Evolutionary conservation across 1,140 invertebrate genomes (phyloP).

Genomic region (Lamellibrachia luymesi): DNA sequence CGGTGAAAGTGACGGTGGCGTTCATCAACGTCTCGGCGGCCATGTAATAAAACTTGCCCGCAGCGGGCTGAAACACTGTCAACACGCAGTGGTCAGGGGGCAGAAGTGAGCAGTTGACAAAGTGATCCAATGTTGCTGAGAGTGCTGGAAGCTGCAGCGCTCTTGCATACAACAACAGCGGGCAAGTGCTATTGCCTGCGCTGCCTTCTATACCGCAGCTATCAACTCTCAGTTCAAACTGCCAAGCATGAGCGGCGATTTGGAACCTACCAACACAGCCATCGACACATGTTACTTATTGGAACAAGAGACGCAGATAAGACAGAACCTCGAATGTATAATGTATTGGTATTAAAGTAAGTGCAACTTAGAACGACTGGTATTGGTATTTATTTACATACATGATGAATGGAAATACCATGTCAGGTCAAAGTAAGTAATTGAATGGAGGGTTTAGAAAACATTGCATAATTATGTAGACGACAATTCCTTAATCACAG

Average conservation of each 20-base stretch:
- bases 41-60: background rate
- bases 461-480: too few species aligned
- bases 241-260: background rate
- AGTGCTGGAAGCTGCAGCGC: background rate
- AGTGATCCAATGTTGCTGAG: background rate
- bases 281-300: background rate
- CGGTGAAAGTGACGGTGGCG: background rate
- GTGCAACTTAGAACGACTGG: too few species aligned
- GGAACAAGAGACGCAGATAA: background rate
- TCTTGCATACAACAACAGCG: background rate
- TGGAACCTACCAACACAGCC: background rate
- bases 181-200: background rate
- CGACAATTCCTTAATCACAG: too few species aligned
- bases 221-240: background rate
- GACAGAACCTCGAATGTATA: too few species aligned
- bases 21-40: background rate
- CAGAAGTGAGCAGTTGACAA: background rate
- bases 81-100: background rate
- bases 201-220: background rate
- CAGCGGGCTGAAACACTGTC: background rate
- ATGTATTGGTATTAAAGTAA: too few species aligned
- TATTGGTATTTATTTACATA: too few species aligned
- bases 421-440: too few species aligned
- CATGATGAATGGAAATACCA: too few species aligned
- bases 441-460: too few species aligned